These are phyloP conservation scores for Amiota communis DNA, from an alignment of 2,888 invertebrate genomes.

Conservation along the genomic window DNA sequence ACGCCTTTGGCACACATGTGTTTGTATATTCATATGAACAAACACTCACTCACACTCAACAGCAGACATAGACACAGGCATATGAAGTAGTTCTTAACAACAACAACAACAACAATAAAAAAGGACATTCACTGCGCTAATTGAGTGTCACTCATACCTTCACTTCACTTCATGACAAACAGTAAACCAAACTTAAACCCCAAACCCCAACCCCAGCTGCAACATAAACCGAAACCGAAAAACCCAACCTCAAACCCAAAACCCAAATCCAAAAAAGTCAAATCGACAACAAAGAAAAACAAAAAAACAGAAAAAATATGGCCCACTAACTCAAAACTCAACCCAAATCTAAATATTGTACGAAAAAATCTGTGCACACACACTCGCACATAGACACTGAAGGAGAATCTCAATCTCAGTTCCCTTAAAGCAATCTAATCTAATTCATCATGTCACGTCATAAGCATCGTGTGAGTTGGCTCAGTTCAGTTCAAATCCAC, in stretches of 20 bases:
- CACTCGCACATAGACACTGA: too few relatives aligned
- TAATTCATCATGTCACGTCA: conserved; percentile 23
- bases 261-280: background rate
- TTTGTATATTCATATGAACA: too few relatives aligned
- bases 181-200: background rate
- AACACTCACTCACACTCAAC: background rate
- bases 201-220: too few relatives aligned
- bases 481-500: too few relatives aligned
- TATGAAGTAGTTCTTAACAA: too few relatives aligned
- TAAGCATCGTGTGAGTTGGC: conserved; percentile 9
- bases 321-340: background rate
- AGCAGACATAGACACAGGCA: too few relatives aligned
- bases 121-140: background rate
- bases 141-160: conserved; percentile 11
- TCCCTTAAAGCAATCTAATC: conserved; percentile 2
- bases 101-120: background rate
- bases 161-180: background rate
- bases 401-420: background rate
- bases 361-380: background rate
- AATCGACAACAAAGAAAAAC: background rate
- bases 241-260: background rate
- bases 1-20: too few relatives aligned
- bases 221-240: background rate
- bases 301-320: background rate
- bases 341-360: background rate